phyloP scores from a whole-genome alignment of 1,140 invertebrate genomes.

The Bicyclus anynana region DNA sequence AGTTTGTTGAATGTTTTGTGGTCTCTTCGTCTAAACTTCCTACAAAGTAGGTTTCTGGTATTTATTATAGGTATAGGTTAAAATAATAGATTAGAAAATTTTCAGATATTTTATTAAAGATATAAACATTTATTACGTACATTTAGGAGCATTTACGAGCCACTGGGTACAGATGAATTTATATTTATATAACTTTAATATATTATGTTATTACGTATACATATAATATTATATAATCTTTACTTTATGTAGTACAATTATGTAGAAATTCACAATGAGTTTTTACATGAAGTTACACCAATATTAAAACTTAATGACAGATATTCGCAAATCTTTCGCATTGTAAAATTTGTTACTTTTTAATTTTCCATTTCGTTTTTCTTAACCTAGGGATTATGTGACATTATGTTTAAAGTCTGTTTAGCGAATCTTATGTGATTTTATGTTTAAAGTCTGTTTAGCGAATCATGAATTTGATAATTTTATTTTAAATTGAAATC shows the following conservation, averaged over 20 bases:
- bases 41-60: too few relatives aligned
- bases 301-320: background rate
- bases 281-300: background rate
- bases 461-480: background rate
- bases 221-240: background rate
- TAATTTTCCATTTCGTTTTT: too few relatives aligned
- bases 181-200: background rate
- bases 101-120: conserved; percentile 35
- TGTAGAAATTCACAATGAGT: background rate
- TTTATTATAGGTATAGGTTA: background rate
- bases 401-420: background rate
- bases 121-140: conserved; percentile 28
- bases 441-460: background rate
- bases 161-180: background rate
- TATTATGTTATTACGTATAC: background rate
- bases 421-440: background rate
- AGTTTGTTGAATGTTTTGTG: too few relatives aligned
- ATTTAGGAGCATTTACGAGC: conserved; percentile 14
- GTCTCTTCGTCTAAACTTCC: too few relatives aligned
- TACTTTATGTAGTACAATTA: background rate
- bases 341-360: background rate
- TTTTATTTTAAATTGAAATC: too few relatives aligned
- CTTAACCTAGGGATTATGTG: too few relatives aligned
- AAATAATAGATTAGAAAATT: background rate
- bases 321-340: background rate